These are phyloP conservation scores for Mohoua ochrocephala DNA, from an alignment of 2,113 vertebrate species.

Conservation along the genomic window DNA sequence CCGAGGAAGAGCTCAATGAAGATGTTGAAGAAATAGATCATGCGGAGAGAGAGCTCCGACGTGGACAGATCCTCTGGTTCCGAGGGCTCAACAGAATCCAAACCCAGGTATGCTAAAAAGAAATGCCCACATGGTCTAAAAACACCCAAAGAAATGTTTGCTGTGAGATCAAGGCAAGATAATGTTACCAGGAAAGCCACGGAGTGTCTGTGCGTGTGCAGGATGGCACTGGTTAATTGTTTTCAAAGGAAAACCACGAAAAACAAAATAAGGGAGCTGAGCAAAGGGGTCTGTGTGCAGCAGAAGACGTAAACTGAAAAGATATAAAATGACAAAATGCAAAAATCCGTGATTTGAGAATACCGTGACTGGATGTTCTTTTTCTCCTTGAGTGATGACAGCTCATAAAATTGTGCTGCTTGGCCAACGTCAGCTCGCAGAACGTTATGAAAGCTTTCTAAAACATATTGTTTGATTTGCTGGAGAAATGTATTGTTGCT, in stretches of 20 bases:
- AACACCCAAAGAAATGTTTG: neutral
- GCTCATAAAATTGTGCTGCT: neutral
- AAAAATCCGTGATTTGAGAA: neutral
- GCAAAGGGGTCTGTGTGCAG: neutral
- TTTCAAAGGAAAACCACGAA: neutral
- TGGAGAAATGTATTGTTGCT: neutral
- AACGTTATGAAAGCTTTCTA: neutral
- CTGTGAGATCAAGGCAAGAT: neutral
- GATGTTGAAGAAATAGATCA: constrained; percentile 98
- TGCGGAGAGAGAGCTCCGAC: constrained; percentile 90
- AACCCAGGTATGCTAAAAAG: constrained; percentile 84
- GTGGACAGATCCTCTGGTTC: constrained; percentile 99
- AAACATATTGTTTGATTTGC: neutral
- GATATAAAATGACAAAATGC: neutral
- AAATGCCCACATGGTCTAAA: neutral
- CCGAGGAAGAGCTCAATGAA: constrained; percentile 92
- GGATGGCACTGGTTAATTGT: neutral
- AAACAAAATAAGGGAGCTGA: neutral
- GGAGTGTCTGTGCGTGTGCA: neutral
- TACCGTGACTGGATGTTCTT: neutral
- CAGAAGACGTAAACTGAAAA: neutral
- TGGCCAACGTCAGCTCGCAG: neutral
- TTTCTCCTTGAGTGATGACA: neutral
- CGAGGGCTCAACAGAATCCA: constrained; percentile 97
- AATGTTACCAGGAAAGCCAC: neutral